Conservation (phyloP, 2,113 vertebrate genomes). For the Tretioscincus oriximinensis region DNA sequence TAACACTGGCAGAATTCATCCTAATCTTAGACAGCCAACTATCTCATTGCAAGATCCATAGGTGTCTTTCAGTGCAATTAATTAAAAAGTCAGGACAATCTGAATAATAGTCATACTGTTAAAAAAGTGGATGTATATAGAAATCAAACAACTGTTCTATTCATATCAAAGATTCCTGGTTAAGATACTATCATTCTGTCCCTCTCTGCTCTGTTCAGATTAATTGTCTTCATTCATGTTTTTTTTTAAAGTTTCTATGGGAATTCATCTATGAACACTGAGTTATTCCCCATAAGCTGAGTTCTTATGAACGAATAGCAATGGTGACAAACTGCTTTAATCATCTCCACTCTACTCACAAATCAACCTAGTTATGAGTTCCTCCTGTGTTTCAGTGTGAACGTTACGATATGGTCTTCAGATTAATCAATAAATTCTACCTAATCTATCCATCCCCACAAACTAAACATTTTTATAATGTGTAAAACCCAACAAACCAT, state of each 20-base stretch:
- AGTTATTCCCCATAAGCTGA: neutral
- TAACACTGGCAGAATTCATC: neutral
- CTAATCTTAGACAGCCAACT: neutral
- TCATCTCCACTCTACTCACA: too few species aligned
- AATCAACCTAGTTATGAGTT: too few species aligned
- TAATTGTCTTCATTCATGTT: neutral
- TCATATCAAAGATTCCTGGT: neutral
- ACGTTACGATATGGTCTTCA: too few species aligned
- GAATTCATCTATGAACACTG: neutral
- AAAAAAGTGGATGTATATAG: constrained; percentile 20
- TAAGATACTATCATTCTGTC: too few species aligned
- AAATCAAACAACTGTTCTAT: neutral
- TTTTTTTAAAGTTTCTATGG: neutral
- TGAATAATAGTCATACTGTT: neutral
- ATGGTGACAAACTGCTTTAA: too few species aligned
- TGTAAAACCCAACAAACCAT: neutral
- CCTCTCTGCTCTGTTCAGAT: neutral
- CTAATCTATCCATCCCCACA: neutral
- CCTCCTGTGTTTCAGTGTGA: too few species aligned
- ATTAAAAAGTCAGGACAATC: neutral
- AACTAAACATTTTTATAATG: neutral
- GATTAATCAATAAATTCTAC: too few species aligned
- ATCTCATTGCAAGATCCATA: neutral
- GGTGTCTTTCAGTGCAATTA: too few species aligned
- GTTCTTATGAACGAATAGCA: too few species aligned